Evolutionary conservation across 2,797 vertebrate genomes (phyloP), one percentile per base, ranked within the genome.

Genomic region (Rhynchotus rufescens): DNA sequence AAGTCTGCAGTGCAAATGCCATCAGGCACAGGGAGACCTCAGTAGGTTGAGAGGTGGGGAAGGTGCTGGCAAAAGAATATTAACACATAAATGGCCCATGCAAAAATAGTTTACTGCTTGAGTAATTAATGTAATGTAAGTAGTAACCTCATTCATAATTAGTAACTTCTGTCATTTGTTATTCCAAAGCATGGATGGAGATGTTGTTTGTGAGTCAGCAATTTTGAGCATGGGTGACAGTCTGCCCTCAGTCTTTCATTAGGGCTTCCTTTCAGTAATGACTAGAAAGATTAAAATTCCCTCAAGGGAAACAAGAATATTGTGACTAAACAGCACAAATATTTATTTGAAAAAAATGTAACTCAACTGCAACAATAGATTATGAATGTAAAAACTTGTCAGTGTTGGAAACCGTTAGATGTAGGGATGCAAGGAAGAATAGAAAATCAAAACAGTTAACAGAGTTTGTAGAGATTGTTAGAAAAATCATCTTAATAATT

Each of bases 21-120:
- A 30, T 66, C 42, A 56, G 25, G 8, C 64, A 19, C 9, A 36
- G 20, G 23, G 21, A 71, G 4, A 80, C 7, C 17, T 2, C 11
- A 14, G 4, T 52, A 1, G 28, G n/a, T 45, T 72, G 60, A 81
- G 15, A 76, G 42, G 45, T 71, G 8, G 4, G 44, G 6, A 83
- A 47, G 2, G 0, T 78, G 10, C 34, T 38, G n/a, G 22, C 44
- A 80, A 56, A 77, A 51, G 47, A 0, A 0, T 45, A 28, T 56
- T 76, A n/a, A 45, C 8, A 45, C 9, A 79, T 10, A 5, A 13
- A 54, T 3, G 54, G 1, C 10, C 51, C 59, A 22, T 25, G 20
- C 12, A 82, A 73, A 69, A 73, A 21, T 57, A 38, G 26, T 74
- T 65, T 57, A 54, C 7, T 12, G 71, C 80, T 61, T 26, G 56